phyloP scores from a whole-genome alignment of 2,888 invertebrate genomes.

The Macrophya alboannulata region DNA sequence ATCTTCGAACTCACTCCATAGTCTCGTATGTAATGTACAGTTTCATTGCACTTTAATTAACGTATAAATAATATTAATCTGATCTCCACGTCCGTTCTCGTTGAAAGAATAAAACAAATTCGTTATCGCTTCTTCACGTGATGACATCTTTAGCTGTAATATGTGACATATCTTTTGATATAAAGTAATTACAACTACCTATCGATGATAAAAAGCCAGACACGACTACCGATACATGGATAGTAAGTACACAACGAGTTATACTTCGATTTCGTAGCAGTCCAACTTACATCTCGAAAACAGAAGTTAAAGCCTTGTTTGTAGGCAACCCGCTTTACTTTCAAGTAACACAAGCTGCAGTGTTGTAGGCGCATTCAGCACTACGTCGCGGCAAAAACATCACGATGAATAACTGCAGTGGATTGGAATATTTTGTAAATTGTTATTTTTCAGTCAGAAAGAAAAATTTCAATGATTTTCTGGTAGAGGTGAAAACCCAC shows the following conservation, averaged over 20 bases:
- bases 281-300: too few species aligned
- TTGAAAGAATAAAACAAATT: not conserved
- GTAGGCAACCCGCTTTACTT: not conserved
- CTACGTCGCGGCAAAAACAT: not conserved
- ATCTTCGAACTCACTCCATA: not conserved
- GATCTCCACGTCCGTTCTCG: not conserved
- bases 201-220: not conserved
- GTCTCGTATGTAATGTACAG: not conserved
- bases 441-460: not conserved
- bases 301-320: not conserved
- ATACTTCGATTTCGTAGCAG: not conserved
- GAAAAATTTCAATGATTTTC: not conserved
- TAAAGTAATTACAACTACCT: not conserved
- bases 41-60: not conserved
- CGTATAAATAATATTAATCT: too few species aligned
- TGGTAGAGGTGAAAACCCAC: not conserved
- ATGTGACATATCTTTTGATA: not conserved
- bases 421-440: not conserved
- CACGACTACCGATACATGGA: not conserved
- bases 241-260: not conserved
- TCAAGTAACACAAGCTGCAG: not conserved
- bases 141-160: not conserved
- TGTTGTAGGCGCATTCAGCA: not conserved
- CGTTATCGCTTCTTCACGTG: not conserved
- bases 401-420: not conserved